Evolutionary conservation across 1,140 invertebrate species (phyloP).

Genomic region (Pantala flavescens): DNA sequence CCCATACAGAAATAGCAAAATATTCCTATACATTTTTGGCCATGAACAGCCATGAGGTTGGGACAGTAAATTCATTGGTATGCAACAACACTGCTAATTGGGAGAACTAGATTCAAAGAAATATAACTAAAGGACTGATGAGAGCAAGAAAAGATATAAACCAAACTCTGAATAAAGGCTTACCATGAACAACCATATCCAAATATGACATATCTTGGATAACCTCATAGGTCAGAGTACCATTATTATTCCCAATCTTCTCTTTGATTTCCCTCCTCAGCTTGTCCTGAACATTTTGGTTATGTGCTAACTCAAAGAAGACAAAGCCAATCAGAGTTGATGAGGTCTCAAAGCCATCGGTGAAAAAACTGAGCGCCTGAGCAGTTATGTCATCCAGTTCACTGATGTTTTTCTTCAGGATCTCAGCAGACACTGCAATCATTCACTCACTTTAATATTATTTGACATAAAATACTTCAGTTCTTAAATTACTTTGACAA

Average conservation of each 20-base stretch:
- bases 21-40: too few relatives aligned
- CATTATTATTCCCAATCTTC: conserved; percentile 23
- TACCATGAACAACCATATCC: conserved; percentile 34
- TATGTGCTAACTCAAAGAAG: conserved; percentile 39
- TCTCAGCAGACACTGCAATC: background rate
- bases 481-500: too few relatives aligned
- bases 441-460: too few relatives aligned
- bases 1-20: too few relatives aligned
- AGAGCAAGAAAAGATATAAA: too few relatives aligned
- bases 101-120: too few relatives aligned
- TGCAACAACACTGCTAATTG: background rate
- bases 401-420: background rate
- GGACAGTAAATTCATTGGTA: too few relatives aligned
- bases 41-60: too few relatives aligned
- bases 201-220: conserved; percentile 29
- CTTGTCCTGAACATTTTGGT: conserved; percentile 45
- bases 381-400: conserved; percentile 25
- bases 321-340: conserved; percentile 42
- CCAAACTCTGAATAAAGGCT: too few relatives aligned
- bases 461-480: too few relatives aligned
- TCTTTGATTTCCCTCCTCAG: conserved; percentile 44
- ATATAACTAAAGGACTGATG: too few relatives aligned
- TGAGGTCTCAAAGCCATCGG: conserved; percentile 54
- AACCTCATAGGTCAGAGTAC: conserved; percentile 26
- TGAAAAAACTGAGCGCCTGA: conserved; percentile 39